phyloP scores from a whole-genome alignment of 2,113 vertebrate genomes.

The Sinocyclocheilus maitianheensis region DNA sequence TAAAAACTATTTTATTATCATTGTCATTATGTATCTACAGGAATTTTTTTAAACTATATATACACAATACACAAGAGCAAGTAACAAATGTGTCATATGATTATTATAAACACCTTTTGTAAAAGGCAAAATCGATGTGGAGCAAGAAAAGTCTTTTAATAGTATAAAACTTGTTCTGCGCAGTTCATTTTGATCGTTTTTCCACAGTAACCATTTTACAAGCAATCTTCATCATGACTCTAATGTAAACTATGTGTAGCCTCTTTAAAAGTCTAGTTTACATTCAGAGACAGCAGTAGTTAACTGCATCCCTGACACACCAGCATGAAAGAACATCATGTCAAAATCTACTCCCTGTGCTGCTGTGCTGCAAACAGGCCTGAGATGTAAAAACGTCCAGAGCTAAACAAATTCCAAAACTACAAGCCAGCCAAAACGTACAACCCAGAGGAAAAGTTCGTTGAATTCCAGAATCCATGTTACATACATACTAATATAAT shows the following conservation, averaged over 20 bases:
- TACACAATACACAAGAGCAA: not conserved
- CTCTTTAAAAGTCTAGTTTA: too few relatives aligned
- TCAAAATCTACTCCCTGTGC: conserved; percentile 22
- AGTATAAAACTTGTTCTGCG: not conserved
- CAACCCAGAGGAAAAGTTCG: not conserved
- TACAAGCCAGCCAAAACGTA: not conserved
- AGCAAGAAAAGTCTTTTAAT: not conserved
- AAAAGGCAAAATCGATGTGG: not conserved
- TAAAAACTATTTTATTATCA: not conserved
- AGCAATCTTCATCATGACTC: not conserved
- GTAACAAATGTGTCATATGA: not conserved
- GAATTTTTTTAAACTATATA: not conserved
- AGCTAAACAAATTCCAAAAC: not conserved
- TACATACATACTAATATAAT: not conserved
- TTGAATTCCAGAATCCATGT: not conserved
- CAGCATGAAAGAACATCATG: conserved; percentile 19
- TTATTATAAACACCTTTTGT: not conserved
- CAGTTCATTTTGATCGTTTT: not conserved
- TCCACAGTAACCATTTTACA: not conserved
- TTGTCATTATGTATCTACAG: not conserved
- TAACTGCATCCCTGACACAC: not conserved
- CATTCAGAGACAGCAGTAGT: too few relatives aligned
- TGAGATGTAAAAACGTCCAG: conserved; percentile 34
- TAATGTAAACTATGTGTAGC: not conserved
- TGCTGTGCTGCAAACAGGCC: conserved; percentile 43